phyloP scores from a whole-genome alignment of 2,888 invertebrate genomes.

The Plutella xylostella region DNA sequence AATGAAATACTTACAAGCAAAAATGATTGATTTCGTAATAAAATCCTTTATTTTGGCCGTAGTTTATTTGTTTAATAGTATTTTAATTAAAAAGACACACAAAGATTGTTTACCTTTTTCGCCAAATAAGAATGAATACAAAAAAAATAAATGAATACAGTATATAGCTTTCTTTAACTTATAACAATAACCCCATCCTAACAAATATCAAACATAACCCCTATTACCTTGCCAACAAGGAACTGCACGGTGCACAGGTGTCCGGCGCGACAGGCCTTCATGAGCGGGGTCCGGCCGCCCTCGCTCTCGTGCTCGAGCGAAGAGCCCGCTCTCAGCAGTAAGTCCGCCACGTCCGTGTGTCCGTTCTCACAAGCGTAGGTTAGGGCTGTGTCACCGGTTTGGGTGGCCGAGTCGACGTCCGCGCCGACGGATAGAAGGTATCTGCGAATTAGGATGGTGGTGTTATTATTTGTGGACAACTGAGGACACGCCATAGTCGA shows the following conservation, averaged over 20 bases:
- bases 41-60: too few species aligned
- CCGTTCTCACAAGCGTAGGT: conserved; percentile 99
- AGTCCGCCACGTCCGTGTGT: conserved; percentile 96
- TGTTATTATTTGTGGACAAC: not conserved
- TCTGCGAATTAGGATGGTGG: conserved; percentile 22
- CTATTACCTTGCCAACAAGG: conserved; percentile 86
- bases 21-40: too few species aligned
- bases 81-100: too few species aligned
- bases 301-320: conserved; percentile 96
- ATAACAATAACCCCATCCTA: too few species aligned
- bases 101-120: too few species aligned
- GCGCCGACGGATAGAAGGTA: conserved; percentile 88
- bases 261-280: conserved; percentile 98
- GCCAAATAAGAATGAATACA: too few species aligned
- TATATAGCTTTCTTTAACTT: too few species aligned
- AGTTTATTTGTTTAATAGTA: too few species aligned
- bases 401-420: conserved; percentile 93
- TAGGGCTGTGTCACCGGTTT: conserved; percentile 94
- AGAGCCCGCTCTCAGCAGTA: conserved; percentile 90
- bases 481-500: too few species aligned
- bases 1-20: too few species aligned
- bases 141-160: too few species aligned
- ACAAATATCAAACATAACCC: not conserved
- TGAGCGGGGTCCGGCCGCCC: conserved; percentile 96
- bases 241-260: conserved; percentile 97